Evolutionary conservation across 2,113 vertebrate species (phyloP).

Genomic region (Sapayoa aenigma): DNA sequence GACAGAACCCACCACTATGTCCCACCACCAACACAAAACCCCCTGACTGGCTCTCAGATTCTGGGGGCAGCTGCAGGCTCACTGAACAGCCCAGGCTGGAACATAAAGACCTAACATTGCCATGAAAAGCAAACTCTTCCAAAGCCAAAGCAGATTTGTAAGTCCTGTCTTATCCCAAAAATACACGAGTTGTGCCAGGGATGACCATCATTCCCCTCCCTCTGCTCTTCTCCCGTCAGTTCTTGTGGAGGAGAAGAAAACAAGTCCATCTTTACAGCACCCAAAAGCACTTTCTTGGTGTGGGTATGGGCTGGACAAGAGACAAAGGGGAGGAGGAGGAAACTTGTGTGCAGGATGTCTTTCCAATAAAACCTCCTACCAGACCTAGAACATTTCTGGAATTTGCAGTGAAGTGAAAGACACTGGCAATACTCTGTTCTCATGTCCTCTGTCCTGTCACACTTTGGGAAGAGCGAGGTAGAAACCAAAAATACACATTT

Average conservation of each 20-base stretch:
- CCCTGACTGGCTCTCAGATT: rapidly evolving
- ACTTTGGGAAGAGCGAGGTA: not conserved
- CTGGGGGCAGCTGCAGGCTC: not conserved
- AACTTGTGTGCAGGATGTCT: not conserved
- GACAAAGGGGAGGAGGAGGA: not conserved
- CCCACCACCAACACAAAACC: rapidly evolving
- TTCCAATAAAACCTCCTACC: not conserved
- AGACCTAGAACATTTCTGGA: not conserved
- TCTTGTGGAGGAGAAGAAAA: not conserved
- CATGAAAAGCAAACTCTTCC: not conserved
- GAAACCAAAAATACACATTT: rapidly evolving
- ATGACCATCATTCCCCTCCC: not conserved
- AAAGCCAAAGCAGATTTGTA: not conserved
- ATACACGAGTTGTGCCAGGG: not conserved
- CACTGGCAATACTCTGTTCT: not conserved
- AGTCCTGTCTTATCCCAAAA: not conserved
- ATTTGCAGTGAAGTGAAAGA: not conserved
- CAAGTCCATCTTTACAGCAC: not conserved
- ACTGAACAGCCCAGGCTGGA: not conserved
- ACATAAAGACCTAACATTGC: not conserved
- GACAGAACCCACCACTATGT: not conserved
- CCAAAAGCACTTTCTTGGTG: not conserved
- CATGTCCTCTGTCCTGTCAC: not conserved
- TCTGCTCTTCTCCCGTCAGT: not conserved
- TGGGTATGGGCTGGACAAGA: not conserved